A percentile compares a stretch with the other conserved stretches of the same genome.
phyloP scores from a whole-genome alignment of 2,888 invertebrate species.

The Coremacera marginata region DNA sequence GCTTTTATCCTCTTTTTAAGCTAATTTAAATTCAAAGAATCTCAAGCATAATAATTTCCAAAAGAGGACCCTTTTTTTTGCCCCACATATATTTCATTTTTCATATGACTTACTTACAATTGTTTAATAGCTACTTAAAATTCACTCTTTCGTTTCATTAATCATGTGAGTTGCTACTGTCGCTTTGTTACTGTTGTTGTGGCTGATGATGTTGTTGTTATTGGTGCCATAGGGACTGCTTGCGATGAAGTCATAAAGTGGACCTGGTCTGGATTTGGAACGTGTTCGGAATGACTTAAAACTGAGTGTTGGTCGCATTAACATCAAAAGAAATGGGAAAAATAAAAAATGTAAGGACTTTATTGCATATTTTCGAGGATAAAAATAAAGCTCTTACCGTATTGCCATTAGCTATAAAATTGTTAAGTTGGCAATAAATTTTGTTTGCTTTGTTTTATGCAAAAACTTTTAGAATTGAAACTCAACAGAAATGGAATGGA shows the following conservation, averaged over 20 bases:
- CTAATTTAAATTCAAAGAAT: slow-evolving; percentile 28
- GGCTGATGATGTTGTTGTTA: neutral
- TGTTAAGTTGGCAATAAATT: neutral
- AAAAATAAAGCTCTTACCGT: too few relatives aligned
- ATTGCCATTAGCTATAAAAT: too few relatives aligned
- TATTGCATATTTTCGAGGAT: too few relatives aligned
- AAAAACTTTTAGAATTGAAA: neutral
- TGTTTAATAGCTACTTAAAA: slow-evolving; percentile 8
- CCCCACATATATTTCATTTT: neutral
- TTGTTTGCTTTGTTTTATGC: neutral
- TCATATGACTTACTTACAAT: neutral
- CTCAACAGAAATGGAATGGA: neutral
- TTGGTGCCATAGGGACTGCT: neutral
- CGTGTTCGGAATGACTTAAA: neutral
- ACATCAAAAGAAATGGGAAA: too few relatives aligned
- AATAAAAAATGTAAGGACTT: too few relatives aligned
- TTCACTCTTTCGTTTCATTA: slow-evolving; percentile 10
- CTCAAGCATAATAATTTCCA: neutral
- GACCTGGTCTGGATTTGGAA: neutral
- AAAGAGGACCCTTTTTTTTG: neutral
- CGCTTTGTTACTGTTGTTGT: neutral
- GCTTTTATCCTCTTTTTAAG: neutral
- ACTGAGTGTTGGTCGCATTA: neutral
- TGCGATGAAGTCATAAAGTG: slow-evolving; percentile 1
- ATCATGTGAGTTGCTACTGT: slow-evolving; percentile 6